Percentiles rank a stretch among this genome's conserved stretches.
Evolutionary conservation across 1,140 invertebrate genomes (phyloP).

Genomic region (Neodiprion lecontei): DNA sequence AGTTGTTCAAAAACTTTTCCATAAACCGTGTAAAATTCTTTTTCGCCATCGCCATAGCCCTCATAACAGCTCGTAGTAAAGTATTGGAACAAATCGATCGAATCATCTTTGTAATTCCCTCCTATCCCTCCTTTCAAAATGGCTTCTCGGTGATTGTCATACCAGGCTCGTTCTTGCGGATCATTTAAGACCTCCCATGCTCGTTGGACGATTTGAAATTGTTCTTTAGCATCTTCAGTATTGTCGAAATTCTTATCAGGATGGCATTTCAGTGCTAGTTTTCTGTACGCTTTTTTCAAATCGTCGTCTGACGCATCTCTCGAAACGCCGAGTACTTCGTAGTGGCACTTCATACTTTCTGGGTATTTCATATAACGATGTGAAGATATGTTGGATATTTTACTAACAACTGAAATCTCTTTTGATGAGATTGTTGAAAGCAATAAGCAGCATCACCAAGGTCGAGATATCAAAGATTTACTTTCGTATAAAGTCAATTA

Average conservation of each 20-base stretch:
- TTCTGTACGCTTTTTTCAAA: slow-evolving; percentile 91
- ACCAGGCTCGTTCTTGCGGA: slow-evolving; percentile 92
- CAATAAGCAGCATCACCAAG: too few relatives aligned
- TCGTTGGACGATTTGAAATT: slow-evolving; percentile 93
- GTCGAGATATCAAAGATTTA: neutral
- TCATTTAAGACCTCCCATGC: slow-evolving; percentile 96
- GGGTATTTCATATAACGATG: slow-evolving; percentile 1
- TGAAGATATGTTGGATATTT: slow-evolving; percentile 37
- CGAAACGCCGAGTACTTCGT: slow-evolving; percentile 84
- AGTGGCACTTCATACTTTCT: slow-evolving; percentile 84
- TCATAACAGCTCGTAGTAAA: slow-evolving; percentile 90
- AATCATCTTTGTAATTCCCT: slow-evolving; percentile 85
- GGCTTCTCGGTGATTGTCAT: slow-evolving; percentile 90
- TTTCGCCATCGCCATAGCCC: slow-evolving; percentile 86
- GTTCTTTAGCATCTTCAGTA: slow-evolving; percentile 83
- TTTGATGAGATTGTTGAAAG: too few relatives aligned
- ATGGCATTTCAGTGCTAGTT: slow-evolving; percentile 82
- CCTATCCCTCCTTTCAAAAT: slow-evolving; percentile 83
- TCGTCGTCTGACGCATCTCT: slow-evolving; percentile 78
- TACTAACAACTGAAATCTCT: neutral
- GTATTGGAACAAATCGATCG: slow-evolving; percentile 88
- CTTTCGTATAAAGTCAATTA: neutral
- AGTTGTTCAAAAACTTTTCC: slow-evolving; percentile 87
- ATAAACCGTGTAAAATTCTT: slow-evolving; percentile 91
- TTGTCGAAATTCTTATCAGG: slow-evolving; percentile 93